Evolutionary conservation across 2,888 invertebrate genomes (phyloP), one percentile per base, ranked within the genome.

Genomic region (Ormyrus labotus): DNA sequence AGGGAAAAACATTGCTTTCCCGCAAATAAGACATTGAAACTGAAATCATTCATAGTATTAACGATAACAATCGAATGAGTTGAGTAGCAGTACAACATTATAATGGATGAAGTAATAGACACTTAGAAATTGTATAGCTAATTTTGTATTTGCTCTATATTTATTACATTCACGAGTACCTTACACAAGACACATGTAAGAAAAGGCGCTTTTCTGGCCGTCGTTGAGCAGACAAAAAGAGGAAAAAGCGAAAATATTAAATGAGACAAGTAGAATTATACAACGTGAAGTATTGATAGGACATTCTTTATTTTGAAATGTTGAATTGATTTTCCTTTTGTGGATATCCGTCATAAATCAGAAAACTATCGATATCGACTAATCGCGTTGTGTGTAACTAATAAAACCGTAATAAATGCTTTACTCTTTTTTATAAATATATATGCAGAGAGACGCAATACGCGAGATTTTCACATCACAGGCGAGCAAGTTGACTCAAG

Each of bases 71-170:
- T 78, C 63, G 67, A 69, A 78, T 71, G 75, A 79, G 74, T 73
- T 83, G 63, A 82, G 58, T 75, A 83, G 70, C 79, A 74, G 64
- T 81, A 76, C 74, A 60, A 76, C 71, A 76, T 79, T 80, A 67
- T 77, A 65, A 80, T 81, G 55, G 82, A 83, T 83, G 78, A 81
- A 81, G 75, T 84, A 84, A 86, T 88, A 87, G 85, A 82, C 81
- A 81, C 50, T 76, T 86, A 85, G 84, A 87, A 85, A 85, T 84
- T 87, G 85, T 86, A 88, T 87, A 87, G 85, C 83, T 87, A 86
- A 88, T 89, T 89, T 89, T 88, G 83, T 89, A 89, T 88, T 85
- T 85, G 85, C 84, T 87, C 83, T 87, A 55, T 78, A 87, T 88
- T 89, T 88, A 87, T 88, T 88, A 83, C 84, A 84, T 85, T 83